Conservation (phyloP, 2,797 vertebrate genomes). For the Rhynchotus rufescens region DNA sequence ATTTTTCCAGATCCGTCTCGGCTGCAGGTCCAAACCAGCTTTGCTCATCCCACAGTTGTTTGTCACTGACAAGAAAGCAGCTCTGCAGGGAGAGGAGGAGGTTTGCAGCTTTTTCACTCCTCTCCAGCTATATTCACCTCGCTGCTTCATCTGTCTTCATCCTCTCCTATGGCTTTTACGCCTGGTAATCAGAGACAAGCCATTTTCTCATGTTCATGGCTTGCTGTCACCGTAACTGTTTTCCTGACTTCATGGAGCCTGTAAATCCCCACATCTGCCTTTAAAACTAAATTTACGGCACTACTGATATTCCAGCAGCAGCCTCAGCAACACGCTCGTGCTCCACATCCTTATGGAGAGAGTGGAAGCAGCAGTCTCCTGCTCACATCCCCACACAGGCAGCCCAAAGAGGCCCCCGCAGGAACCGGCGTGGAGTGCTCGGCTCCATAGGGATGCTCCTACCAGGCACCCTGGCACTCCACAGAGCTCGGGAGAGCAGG, state of each 20-base stretch:
- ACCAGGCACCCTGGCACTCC: not conserved
- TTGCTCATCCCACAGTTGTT: conserved; percentile 47
- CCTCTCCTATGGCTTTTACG: not conserved
- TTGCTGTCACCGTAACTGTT: not conserved
- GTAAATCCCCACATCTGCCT: not conserved
- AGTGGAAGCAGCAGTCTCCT: not conserved
- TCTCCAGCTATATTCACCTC: not conserved
- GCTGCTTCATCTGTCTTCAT: not conserved
- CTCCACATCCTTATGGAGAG: not conserved
- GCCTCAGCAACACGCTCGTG: not conserved
- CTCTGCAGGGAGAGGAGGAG: conserved; percentile 51
- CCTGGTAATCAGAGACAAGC: not conserved
- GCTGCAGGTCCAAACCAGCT: conserved; percentile 61
- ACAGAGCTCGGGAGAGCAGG: not conserved
- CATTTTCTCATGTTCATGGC: conserved; percentile 9
- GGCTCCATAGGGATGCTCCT: not conserved
- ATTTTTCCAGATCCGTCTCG: conserved; percentile 25
- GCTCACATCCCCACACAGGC: not conserved
- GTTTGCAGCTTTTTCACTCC: conserved; percentile 35
- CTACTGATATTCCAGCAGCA: not conserved
- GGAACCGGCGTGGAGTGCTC: not conserved
- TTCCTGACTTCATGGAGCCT: not conserved
- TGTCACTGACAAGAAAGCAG: conserved; percentile 61
- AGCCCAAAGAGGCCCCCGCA: not conserved
- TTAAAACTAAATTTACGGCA: not conserved